A percentile compares a stretch with the other conserved stretches of the same genome.
Evolutionary conservation across 2,888 invertebrate genomes (phyloP).

Genomic region (Balanococcus diminutus): DNA sequence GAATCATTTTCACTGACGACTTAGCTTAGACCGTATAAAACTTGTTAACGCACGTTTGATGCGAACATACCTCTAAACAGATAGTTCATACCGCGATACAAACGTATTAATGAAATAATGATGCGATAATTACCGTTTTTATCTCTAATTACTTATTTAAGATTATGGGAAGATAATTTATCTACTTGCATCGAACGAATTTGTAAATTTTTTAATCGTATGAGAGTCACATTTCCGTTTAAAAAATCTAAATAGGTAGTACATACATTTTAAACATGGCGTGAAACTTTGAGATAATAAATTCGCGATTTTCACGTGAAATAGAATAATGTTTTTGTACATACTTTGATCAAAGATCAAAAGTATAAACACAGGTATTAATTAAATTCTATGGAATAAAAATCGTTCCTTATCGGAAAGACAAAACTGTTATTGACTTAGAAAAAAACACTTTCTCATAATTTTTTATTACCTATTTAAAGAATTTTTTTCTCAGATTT

Average conservation of each 20-base stretch:
- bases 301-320: too few species aligned
- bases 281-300: too few species aligned
- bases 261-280: too few species aligned
- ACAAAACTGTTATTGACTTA: too few species aligned
- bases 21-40: background rate
- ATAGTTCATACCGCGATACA: background rate
- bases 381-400: too few species aligned
- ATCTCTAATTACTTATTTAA: background rate
- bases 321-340: too few species aligned
- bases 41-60: background rate
- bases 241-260: background rate
- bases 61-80: background rate
- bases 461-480: too few species aligned
- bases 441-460: too few species aligned
- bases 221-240: background rate
- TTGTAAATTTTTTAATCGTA: background rate
- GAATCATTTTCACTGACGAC: background rate
- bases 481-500: too few species aligned
- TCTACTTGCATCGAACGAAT: background rate
- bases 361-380: too few species aligned
- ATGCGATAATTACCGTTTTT: background rate
- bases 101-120: background rate
- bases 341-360: too few species aligned
- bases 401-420: too few species aligned
- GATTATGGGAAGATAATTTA: background rate